These are phyloP conservation scores for Helicolenus hilgendorfi DNA, from an alignment of 2,797 vertebrate species.

Conservation along the genomic window DNA sequence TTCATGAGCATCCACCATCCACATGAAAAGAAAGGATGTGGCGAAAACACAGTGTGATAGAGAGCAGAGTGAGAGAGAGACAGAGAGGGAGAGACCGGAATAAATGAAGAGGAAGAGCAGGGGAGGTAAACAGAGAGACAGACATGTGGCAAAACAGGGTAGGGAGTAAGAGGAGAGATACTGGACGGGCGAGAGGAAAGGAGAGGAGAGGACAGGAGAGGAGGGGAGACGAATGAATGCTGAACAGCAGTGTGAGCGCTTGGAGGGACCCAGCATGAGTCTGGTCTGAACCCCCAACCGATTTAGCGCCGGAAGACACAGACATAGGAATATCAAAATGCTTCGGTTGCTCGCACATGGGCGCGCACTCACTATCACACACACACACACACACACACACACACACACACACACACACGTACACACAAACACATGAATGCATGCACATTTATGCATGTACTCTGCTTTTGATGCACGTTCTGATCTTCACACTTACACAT, in stretches of 20 bases:
- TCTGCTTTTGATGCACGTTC: constrained; percentile 36
- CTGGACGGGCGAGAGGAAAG: constrained; percentile 39
- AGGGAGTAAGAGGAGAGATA: constrained; percentile 19
- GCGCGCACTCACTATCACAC: not conserved
- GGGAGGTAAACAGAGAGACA: constrained; percentile 41
- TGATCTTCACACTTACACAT: constrained; percentile 9
- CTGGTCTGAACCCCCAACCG: constrained; percentile 79
- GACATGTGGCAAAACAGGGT: constrained; percentile 30
- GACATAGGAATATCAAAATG: constrained; percentile 79
- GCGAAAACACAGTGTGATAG: constrained; percentile 71
- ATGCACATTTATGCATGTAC: constrained; percentile 18
- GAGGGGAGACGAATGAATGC: constrained; percentile 69
- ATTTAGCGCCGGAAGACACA: constrained; percentile 79
- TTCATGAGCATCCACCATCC: constrained; percentile 86
- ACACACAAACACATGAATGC: not conserved
- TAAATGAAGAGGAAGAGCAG: constrained; percentile 43
- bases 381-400: not conserved
- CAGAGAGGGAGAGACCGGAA: constrained; percentile 20
- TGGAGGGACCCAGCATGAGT: constrained; percentile 80
- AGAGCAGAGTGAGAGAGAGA: constrained; percentile 44
- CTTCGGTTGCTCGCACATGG: constrained; percentile 54
- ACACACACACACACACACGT: not conserved
- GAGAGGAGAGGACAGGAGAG: constrained; percentile 15
- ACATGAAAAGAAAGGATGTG: constrained; percentile 81
- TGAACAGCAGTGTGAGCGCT: constrained; percentile 77